phyloP scores from a whole-genome alignment of 2,888 invertebrate genomes.

The Ophonus ardosiacus region DNA sequence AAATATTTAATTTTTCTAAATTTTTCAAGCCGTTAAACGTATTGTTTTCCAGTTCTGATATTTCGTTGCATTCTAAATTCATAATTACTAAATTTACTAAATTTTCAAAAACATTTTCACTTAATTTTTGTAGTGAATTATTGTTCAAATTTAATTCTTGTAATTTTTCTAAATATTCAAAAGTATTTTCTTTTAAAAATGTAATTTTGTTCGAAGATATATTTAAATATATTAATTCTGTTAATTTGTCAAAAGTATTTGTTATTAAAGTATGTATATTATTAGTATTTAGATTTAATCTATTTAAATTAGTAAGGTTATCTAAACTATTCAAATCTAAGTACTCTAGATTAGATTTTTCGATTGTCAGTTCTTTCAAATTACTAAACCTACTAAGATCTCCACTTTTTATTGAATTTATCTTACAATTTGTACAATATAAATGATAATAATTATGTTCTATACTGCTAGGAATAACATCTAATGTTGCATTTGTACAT shows the following conservation, averaged over 20 bases:
- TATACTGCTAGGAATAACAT: constrained; percentile 4
- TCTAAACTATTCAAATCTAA: constrained; percentile 15
- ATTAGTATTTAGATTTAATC: constrained; percentile 53
- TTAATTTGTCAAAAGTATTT: constrained; percentile 44
- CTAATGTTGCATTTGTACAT: constrained; percentile 25
- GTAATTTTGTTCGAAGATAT: constrained; percentile 41
- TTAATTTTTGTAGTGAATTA: constrained; percentile 28
- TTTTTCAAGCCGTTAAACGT: neutral
- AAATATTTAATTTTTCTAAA: constrained; percentile 41
- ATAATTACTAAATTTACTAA: constrained; percentile 17
- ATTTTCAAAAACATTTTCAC: neutral
- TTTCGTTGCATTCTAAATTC: constrained; percentile 26
- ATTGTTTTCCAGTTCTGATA: constrained; percentile 8
- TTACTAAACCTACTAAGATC: constrained; percentile 33
- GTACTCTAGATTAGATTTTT: neutral
- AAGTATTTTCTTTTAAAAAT: neutral
- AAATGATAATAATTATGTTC: constrained; percentile 27
- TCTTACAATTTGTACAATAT: constrained; percentile 27
- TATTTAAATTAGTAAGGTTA: constrained; percentile 2
- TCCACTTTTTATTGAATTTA: neutral
- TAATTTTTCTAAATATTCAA: constrained; percentile 32
- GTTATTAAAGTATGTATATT: constrained; percentile 9
- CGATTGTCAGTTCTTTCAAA: constrained; percentile 23
- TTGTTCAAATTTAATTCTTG: constrained; percentile 16
- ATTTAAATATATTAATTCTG: constrained; percentile 17